These are phyloP conservation scores for Ictalurus punctatus DNA, from an alignment of 2,113 vertebrate genomes.

Conservation along the genomic window DNA sequence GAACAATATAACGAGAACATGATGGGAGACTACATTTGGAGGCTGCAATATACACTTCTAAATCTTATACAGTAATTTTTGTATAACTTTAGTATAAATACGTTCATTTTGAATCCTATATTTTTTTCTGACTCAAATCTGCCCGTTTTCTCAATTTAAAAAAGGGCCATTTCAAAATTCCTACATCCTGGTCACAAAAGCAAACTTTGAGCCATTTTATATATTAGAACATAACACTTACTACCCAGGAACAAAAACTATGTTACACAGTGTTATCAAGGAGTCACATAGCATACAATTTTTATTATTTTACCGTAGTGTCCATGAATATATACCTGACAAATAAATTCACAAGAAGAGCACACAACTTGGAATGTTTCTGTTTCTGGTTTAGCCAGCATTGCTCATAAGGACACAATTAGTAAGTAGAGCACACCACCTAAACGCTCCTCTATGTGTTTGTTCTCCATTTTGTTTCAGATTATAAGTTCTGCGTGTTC, in stretches of 20 bases:
- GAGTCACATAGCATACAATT: neutral
- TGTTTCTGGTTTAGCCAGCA: neutral
- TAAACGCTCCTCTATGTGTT: neutral
- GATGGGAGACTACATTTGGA: too few species aligned
- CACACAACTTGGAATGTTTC: neutral
- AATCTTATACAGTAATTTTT: too few species aligned
- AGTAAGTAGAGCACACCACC: neutral
- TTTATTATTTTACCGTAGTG: neutral
- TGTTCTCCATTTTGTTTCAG: conserved; percentile 3
- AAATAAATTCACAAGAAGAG: neutral
- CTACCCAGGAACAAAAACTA: too few species aligned
- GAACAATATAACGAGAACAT: neutral
- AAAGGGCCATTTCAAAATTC: neutral
- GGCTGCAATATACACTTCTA: neutral
- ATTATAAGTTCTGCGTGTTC: neutral
- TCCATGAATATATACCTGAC: neutral
- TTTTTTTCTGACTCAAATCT: too few species aligned
- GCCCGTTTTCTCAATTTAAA: neutral
- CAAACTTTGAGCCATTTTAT: too few species aligned
- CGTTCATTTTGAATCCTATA: too few species aligned
- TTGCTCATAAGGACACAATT: neutral
- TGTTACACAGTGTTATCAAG: neutral
- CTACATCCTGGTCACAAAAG: neutral
- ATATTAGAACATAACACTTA: neutral
- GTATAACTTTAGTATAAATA: neutral